phyloP scores from a whole-genome alignment of 2,888 invertebrate species.

The Subacronicta megacephala region DNA sequence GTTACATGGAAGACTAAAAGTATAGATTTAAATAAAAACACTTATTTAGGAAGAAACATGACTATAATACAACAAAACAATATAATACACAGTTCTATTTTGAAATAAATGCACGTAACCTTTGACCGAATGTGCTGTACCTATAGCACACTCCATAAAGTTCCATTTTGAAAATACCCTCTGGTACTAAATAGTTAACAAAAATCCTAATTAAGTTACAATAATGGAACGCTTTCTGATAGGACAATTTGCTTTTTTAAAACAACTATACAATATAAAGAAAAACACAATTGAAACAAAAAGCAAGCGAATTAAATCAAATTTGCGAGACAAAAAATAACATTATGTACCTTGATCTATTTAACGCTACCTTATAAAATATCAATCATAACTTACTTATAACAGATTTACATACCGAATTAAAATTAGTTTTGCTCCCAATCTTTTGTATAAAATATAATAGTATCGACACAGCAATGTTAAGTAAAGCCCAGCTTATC shows the following conservation, averaged over 20 bases:
- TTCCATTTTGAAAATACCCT: conserved; percentile 34
- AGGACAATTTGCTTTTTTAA: conserved; percentile 24
- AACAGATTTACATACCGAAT: conserved; percentile 47
- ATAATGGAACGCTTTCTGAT: conserved; percentile 37
- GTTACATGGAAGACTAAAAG: conserved; percentile 8
- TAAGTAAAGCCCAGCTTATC: too few relatives aligned
- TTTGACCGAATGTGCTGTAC: conserved; percentile 60
- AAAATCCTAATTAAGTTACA: conserved; percentile 40
- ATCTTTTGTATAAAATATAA: background rate
- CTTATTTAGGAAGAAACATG: conserved; percentile 74
- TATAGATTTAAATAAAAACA: conserved; percentile 49
- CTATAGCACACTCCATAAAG: conserved; percentile 48
- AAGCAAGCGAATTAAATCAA: conserved; percentile 51
- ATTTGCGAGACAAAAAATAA: conserved; percentile 54
- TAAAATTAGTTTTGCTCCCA: conserved; percentile 40
- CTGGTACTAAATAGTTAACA: conserved; percentile 37
- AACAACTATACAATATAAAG: conserved; percentile 39
- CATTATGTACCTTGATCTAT: conserved; percentile 55
- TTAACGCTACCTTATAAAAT: conserved; percentile 63
- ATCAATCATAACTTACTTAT: conserved; percentile 62
- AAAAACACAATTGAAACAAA: conserved; percentile 27
- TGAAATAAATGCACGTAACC: conserved; percentile 74
- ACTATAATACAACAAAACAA: conserved; percentile 84
- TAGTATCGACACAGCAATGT: too few relatives aligned
- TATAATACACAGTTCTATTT: conserved; percentile 74